Evolutionary conservation across 2,797 vertebrate genomes (phyloP).

Genomic region (Molossus molossus): DNA sequence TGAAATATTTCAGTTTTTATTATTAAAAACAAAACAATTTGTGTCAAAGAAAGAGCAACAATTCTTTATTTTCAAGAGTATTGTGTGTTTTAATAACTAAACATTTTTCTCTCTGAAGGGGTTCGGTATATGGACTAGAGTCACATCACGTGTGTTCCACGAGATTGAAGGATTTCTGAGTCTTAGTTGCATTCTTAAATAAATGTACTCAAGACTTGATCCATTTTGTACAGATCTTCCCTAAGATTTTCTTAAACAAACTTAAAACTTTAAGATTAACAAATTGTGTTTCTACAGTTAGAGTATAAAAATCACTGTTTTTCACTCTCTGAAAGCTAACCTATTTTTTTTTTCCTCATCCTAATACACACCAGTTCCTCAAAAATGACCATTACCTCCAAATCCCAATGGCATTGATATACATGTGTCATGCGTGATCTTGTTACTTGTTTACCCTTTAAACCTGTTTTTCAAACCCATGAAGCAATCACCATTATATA

Average conservation of each 20-base stretch:
- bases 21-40: neutral
- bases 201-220: neutral
- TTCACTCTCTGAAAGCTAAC: neutral
- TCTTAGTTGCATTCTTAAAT: neutral
- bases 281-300: too few relatives aligned
- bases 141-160: neutral
- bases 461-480: neutral
- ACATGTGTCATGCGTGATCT: neutral
- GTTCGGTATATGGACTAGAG: too few relatives aligned
- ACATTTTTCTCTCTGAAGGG: neutral
- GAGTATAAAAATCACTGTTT: neutral
- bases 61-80: neutral
- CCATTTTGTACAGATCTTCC: neutral
- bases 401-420: too few relatives aligned
- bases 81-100: neutral
- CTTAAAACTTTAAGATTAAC: neutral
- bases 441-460: neutral
- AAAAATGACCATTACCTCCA: neutral
- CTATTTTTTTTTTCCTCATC: neutral
- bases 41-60: neutral
- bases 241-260: neutral
- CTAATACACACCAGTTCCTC: neutral
- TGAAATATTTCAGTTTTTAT: neutral
- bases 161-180: neutral
- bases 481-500: fast-evolving